phyloP scores from a whole-genome alignment of 2,797 vertebrate genomes.

The Oreochromis grahami region DNA sequence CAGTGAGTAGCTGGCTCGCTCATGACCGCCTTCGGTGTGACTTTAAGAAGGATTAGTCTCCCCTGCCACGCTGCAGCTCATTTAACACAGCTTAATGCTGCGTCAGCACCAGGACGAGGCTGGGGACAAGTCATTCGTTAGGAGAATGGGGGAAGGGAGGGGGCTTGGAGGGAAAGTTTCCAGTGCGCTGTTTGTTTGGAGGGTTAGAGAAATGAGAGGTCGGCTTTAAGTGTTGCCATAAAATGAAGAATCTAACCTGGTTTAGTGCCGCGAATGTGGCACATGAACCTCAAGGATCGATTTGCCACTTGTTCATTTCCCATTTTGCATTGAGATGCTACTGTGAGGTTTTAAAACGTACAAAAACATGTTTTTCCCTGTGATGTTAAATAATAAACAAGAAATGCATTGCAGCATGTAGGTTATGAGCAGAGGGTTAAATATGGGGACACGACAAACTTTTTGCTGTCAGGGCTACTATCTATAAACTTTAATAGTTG shows the following conservation, averaged over 20 bases:
- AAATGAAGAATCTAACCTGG: neutral
- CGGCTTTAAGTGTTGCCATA: neutral
- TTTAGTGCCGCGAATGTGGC: neutral
- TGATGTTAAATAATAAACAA: neutral
- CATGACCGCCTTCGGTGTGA: constrained; percentile 29
- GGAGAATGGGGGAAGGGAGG: neutral
- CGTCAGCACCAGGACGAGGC: constrained; percentile 18
- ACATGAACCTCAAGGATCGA: neutral
- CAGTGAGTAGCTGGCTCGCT: constrained; percentile 13
- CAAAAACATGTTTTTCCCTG: neutral
- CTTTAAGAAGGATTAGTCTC: constrained; percentile 39
- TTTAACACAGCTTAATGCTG: constrained; percentile 41
- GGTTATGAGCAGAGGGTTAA: neutral
- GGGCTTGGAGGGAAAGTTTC: neutral
- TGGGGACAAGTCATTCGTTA: constrained; percentile 19
- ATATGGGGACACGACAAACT: neutral
- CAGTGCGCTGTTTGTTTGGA: neutral
- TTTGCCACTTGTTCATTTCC: neutral
- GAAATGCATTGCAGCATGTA: neutral
- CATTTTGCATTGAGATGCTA: neutral
- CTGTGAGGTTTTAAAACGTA: neutral
- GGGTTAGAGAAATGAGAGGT: neutral
- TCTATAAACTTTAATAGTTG: neutral
- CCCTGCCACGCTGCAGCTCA: constrained; percentile 23
- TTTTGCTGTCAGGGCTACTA: neutral